Evolutionary conservation across 2,113 vertebrate species (phyloP).

Genomic region (Eleginops maclovinus): DNA sequence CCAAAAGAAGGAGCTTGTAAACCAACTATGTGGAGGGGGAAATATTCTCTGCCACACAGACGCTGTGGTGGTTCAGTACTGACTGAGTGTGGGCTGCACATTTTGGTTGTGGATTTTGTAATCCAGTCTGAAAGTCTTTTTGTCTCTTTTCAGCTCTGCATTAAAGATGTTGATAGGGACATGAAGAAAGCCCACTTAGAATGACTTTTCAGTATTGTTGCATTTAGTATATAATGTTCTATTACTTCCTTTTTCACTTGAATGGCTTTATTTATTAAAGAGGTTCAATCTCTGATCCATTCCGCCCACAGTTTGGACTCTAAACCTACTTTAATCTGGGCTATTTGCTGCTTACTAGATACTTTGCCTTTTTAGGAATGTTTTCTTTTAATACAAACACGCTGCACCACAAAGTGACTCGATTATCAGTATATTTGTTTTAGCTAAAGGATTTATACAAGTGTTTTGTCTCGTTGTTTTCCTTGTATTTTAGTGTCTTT

Average conservation of each 20-base stretch:
- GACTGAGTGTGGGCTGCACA: background rate
- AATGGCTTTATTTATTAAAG: background rate
- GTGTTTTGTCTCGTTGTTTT: slow-evolving; percentile 12
- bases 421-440: slow-evolving; percentile 17
- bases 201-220: background rate
- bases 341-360: slow-evolving; percentile 1
- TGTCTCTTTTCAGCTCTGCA: background rate
- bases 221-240: background rate
- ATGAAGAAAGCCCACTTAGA: background rate
- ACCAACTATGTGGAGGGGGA: slow-evolving; percentile 45
- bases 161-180: background rate
- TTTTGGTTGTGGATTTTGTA: background rate
- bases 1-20: slow-evolving; percentile 58
- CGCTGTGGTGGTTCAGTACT: background rate
- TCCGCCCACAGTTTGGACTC: background rate
- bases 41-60: slow-evolving; percentile 27
- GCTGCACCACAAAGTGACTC: background rate
- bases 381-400: background rate
- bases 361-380: slow-evolving; percentile 20
- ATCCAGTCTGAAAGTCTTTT: background rate
- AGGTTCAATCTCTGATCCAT: background rate
- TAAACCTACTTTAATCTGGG: slow-evolving; percentile 33
- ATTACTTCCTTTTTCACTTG: background rate
- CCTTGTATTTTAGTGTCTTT: background rate
- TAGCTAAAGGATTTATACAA: background rate